Evolutionary conservation across 2,113 vertebrate genomes (phyloP).

Genomic region (Dissostichus mawsoni): DNA sequence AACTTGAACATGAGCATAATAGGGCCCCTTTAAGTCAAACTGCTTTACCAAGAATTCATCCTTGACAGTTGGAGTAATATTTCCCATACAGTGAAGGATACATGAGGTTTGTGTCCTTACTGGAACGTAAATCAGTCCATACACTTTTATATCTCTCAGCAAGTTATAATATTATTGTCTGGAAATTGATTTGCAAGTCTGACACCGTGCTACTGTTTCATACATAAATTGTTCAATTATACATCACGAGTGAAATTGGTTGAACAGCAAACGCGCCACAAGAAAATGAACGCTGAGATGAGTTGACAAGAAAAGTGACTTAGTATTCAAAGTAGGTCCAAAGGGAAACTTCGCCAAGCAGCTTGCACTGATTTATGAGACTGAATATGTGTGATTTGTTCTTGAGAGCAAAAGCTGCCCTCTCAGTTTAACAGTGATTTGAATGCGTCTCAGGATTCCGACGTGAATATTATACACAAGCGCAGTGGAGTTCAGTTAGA

Average conservation of each 20-base stretch:
- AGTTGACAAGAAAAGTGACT: conserved; percentile 60
- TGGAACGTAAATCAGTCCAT: background rate
- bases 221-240: conserved; percentile 53
- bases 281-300: conserved; percentile 48
- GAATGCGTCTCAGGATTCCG: conserved; percentile 44
- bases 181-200: conserved; percentile 49
- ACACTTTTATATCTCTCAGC: conserved; percentile 37
- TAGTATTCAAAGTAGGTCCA: conserved; percentile 55
- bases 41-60: background rate
- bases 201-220: conserved; percentile 47
- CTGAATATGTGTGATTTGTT: conserved; percentile 63
- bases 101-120: conserved; percentile 2
- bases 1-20: too few species aligned
- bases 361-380: conserved; percentile 63
- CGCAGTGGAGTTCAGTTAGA: conserved; percentile 44
- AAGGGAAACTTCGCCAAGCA: conserved; percentile 24
- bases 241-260: conserved; percentile 43
- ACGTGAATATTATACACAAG: conserved; percentile 3
- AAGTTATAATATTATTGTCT: conserved; percentile 45
- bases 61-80: background rate
- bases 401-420: conserved; percentile 38
- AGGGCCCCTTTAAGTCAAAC: background rate
- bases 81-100: background rate
- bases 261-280: conserved; percentile 19
- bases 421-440: conserved; percentile 50